These are phyloP conservation scores for Pterocles burchelli DNA, from an alignment of 2,113 vertebrate species.

Conservation along the genomic window DNA sequence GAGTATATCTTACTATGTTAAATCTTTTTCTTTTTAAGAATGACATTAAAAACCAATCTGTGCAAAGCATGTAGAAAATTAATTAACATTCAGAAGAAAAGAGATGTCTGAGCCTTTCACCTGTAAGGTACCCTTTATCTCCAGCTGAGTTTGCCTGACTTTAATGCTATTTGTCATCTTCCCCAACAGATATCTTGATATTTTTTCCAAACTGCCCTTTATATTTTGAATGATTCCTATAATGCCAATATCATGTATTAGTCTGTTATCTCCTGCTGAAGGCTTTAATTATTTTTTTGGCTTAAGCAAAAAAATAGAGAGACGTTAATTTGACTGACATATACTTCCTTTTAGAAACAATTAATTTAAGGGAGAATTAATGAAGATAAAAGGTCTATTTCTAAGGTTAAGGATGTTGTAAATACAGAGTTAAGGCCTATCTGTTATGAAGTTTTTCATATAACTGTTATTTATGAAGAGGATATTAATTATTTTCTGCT, in stretches of 20 bases:
- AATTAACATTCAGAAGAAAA: conserved; percentile 37
- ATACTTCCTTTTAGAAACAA: background rate
- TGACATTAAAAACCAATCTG: background rate
- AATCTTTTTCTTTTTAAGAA: background rate
- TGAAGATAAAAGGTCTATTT: background rate
- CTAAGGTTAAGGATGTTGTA: background rate
- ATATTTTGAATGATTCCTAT: background rate
- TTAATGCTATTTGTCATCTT: conserved; percentile 45
- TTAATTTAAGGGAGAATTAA: background rate
- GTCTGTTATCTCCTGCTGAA: background rate
- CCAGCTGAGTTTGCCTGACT: conserved; percentile 47
- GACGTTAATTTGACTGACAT: background rate
- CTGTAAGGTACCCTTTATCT: conserved; percentile 37
- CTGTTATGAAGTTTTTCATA: background rate
- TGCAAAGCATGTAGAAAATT: conserved; percentile 26
- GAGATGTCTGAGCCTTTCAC: conserved; percentile 50
- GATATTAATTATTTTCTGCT: background rate
- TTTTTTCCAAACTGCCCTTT: background rate
- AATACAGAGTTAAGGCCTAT: background rate
- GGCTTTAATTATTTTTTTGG: background rate
- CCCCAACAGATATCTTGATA: background rate
- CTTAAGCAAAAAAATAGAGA: background rate
- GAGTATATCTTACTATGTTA: background rate
- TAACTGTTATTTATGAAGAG: background rate
- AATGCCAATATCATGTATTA: background rate